Base-by-base conservation (phyloP, 2,797 vertebrate genomes). In the Myiotriccus ornatus region DNA sequence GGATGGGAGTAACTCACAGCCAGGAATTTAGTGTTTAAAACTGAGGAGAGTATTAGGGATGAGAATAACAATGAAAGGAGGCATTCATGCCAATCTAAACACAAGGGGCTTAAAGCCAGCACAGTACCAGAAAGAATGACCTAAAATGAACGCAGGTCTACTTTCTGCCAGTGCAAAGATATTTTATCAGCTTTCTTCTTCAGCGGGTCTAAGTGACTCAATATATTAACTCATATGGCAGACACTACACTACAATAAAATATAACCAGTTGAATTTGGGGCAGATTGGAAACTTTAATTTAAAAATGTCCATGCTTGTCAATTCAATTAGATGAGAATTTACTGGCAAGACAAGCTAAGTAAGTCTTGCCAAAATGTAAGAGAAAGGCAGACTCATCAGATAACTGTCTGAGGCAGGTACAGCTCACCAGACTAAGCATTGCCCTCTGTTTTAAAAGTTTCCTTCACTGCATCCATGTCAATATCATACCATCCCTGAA, bases 241-340 rank as follows among this genome's bases (percentile, higher is more conserved):
- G 89, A 90, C 85, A 82, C 25, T 84, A 78, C 49, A 57, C 22
- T 84, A 37, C 37, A 74, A 53, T 69, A 89, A 94, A 94, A 94
- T 89, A 92, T 75, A 91, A 84, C 49, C n/a, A 50, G 47, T 49
- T 79, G 53, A 94, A 91, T 87, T 92, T 88, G 70, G 59, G 82
- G 94, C 62, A 91, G 87, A 96, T 89, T 91, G 91, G 82, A 94
- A 92, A 70, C 63, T 84, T 90, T 91, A 83, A 93, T 94, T 96
- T 94, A 10, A 95, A 96, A 97, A 86, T 74, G 89, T 84, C 95
- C 77, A 52, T 94, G 49, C 89, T 93, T 95, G 89, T 96, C 93
- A 91, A 94, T 94, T 95, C 83, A 96, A 93, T 97, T 96, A 94
- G 60, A 87, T 71, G 85, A 94, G 85, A 94, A 93, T 89, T 96